phyloP scores from a whole-genome alignment of 2,888 invertebrate genomes.

The Tineola bisselliella region DNA sequence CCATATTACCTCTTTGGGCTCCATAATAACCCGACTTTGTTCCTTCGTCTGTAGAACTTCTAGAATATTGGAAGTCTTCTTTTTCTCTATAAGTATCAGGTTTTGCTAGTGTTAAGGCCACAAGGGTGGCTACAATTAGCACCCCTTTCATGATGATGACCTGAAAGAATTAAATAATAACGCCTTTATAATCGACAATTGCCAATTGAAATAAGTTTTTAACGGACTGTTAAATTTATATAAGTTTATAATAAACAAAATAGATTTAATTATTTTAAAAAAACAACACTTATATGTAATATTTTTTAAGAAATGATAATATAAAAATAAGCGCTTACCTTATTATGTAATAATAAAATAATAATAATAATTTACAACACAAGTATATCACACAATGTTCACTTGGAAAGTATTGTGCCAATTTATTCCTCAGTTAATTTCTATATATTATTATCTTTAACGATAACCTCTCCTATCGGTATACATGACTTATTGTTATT shows the following conservation, averaged over 20 bases:
- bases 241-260: too few species aligned
- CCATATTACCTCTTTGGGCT: conserved; percentile 62
- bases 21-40: conserved; percentile 53
- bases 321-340: not conserved
- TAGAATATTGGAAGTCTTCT: conserved; percentile 58
- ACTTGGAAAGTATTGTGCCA: not conserved
- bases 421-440: conserved; percentile 6
- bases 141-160: conserved; percentile 38
- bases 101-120: conserved; percentile 38
- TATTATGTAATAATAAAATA: not conserved
- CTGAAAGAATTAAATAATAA: not conserved
- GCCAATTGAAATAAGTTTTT: not conserved
- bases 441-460: not conserved
- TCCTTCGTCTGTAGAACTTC: conserved; percentile 60
- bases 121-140: conserved; percentile 34
- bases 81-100: conserved; percentile 55
- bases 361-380: too few species aligned
- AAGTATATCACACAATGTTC: not conserved
- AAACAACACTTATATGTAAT: too few species aligned
- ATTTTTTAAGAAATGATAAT: too few species aligned
- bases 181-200: not conserved
- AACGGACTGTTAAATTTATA: too few species aligned
- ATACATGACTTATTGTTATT: not conserved
- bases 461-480: not conserved
- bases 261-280: too few species aligned